Percentiles rank a stretch among this genome's conserved stretches.
phyloP scores from a whole-genome alignment of 2,888 invertebrate genomes.

The Ommatoiulus sabulosus region DNA sequence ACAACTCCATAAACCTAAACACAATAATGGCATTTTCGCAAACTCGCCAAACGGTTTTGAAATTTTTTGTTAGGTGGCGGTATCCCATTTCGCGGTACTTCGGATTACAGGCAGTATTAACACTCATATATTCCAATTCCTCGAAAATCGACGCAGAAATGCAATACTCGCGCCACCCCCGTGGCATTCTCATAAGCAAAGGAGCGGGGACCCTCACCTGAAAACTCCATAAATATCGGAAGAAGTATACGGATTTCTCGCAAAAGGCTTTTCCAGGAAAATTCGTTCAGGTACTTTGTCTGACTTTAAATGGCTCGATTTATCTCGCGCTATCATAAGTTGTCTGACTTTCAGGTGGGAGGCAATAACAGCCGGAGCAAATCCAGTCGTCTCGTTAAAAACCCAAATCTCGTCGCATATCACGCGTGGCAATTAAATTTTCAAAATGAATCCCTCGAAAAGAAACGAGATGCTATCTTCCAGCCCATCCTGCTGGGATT shows the following conservation, averaged over 20 bases:
- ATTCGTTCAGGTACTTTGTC: neutral
- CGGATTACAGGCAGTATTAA: too few species aligned
- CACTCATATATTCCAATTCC: too few species aligned
- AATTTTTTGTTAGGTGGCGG: too few species aligned
- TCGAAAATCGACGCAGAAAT: too few species aligned
- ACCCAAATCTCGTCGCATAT: neutral
- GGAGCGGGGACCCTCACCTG: neutral
- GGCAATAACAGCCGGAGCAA: neutral
- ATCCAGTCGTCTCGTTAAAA: neutral
- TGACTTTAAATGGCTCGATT: neutral
- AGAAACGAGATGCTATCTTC: neutral
- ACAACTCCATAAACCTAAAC: too few species aligned
- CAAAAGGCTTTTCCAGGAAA: neutral
- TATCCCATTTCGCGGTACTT: too few species aligned
- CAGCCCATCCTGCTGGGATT: neutral
- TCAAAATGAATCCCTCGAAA: neutral
- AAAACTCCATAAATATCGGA: neutral
- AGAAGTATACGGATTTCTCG: neutral
- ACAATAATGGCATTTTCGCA: too few species aligned
- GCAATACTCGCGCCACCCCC: too few species aligned
- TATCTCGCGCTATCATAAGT: neutral
- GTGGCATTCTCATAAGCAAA: too few species aligned
- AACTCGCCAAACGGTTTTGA: too few species aligned
- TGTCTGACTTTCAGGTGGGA: constrained; percentile 8
- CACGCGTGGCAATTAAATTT: neutral